phyloP scores from a whole-genome alignment of 2,113 vertebrate genomes.

The Diadophis punctatus region DNA sequence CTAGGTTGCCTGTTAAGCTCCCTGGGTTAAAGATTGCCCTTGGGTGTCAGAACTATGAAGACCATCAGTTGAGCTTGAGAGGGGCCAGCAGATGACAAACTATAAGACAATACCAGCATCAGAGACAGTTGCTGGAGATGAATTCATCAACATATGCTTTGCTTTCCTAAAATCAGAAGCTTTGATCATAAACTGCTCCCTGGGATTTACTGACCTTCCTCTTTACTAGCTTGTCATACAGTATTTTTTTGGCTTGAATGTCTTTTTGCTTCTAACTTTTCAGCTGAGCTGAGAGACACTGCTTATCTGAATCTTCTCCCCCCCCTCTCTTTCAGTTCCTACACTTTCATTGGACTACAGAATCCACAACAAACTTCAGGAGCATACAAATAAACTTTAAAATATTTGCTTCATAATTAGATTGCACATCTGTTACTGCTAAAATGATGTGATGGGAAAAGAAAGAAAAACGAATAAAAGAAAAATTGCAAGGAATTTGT shows the following conservation, averaged over 20 bases:
- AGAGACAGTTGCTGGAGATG: neutral
- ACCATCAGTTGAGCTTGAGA: neutral
- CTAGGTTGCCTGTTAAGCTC: neutral
- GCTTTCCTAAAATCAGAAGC: neutral
- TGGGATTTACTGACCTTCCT: neutral
- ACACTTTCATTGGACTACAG: neutral
- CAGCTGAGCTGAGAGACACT: neutral
- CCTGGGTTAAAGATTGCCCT: neutral
- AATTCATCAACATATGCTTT: neutral
- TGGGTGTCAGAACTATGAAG: neutral
- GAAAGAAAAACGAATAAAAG: neutral
- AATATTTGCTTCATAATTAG: neutral
- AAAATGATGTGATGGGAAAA: neutral
- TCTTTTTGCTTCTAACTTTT: neutral
- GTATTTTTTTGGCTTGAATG: neutral
- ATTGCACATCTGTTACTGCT: neutral
- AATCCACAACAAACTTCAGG: no score
- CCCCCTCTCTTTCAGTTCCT: no score
- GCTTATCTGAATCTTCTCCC: neutral
- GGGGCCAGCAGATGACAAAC: neutral
- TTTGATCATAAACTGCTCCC: neutral
- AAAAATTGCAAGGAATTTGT: rapidly evolving
- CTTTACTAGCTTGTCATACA: neutral
- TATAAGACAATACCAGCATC: neutral
- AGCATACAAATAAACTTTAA: neutral